These are phyloP conservation scores for Cardiocondyla obscurior DNA, from an alignment of 1,140 invertebrate species.

Conservation along the genomic window DNA sequence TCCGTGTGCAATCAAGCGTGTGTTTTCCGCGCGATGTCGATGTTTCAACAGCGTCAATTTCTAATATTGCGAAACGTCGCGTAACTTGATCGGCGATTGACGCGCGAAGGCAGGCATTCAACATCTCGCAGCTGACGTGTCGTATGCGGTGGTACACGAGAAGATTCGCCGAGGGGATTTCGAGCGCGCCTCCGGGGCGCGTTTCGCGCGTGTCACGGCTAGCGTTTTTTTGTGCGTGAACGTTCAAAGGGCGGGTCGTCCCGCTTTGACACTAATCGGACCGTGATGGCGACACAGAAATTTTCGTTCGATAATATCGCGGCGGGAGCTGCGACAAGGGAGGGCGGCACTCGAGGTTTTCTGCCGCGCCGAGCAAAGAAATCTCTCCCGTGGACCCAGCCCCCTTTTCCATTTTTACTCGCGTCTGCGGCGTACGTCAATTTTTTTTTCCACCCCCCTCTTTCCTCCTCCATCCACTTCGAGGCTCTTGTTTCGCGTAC, in stretches of 20 bases:
- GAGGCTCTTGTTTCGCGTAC: neutral
- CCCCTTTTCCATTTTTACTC: neutral
- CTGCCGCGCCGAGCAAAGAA: slow-evolving; percentile 21
- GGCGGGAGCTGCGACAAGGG: neutral
- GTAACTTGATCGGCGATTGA: slow-evolving; percentile 21
- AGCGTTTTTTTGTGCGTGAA: slow-evolving; percentile 22
- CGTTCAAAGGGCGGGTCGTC: neutral
- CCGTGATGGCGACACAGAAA: slow-evolving; percentile 28
- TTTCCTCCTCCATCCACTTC: no score
- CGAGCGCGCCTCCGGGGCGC: neutral
- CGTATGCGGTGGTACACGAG: neutral
- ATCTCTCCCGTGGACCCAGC: neutral
- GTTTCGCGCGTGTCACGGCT: neutral
- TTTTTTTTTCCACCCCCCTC: neutral
- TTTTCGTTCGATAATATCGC: slow-evolving; percentile 39
- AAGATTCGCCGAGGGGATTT: neutral
- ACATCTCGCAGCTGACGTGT: neutral
- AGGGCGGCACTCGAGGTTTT: neutral
- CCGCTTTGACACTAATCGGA: slow-evolving; percentile 28
- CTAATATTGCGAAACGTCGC: slow-evolving; percentile 31
- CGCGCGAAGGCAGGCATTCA: slow-evolving; percentile 7
- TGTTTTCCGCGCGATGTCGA: neutral
- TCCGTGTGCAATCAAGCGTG: no score
- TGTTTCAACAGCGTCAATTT: neutral
- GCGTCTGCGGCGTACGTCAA: neutral